Conservation (phyloP, 2,797 vertebrate genomes). For the Salmo trutta region DNA sequence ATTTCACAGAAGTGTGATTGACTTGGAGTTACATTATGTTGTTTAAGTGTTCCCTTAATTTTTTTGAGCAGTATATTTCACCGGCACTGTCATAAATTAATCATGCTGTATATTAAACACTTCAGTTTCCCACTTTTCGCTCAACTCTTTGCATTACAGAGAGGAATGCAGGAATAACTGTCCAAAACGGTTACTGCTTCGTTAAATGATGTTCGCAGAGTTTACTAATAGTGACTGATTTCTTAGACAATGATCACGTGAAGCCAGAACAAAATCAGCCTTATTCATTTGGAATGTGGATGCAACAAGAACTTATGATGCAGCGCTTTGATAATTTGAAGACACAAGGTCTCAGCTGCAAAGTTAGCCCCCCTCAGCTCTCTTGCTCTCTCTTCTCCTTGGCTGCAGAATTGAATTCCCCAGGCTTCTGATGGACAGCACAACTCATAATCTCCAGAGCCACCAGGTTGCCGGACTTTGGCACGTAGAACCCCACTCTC, state of each 20-base stretch:
- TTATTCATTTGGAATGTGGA: not conserved
- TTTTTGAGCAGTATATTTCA: conserved; percentile 24
- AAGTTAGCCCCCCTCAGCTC: conserved; percentile 53
- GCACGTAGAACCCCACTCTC: conserved; percentile 20
- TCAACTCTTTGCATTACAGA: conserved; percentile 60
- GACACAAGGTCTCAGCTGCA: conserved; percentile 44
- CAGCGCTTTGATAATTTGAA: conserved; percentile 12
- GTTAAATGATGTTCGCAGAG: conserved; percentile 35
- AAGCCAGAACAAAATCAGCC: not conserved
- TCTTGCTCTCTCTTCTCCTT: conserved; percentile 39
- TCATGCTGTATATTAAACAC: conserved; percentile 67
- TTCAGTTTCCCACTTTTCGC: conserved; percentile 40
- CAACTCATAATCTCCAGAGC: conserved; percentile 31
- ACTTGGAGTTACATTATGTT: no score
- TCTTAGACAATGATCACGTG: conserved; percentile 33
- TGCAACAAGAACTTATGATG: conserved; percentile 1
- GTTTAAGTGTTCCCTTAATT: no score
- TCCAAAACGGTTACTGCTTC: conserved; percentile 48
- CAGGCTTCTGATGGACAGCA: conserved; percentile 51
- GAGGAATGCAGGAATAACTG: conserved; percentile 50
- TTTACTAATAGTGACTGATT: conserved; percentile 38
- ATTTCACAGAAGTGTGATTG: no score
- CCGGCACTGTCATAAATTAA: conserved; percentile 62
- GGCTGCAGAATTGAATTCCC: conserved; percentile 40
- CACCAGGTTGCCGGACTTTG: conserved; percentile 31